Percentiles rank a stretch among this genome's conserved stretches.
These are phyloP conservation scores for Micromesistius poutassou DNA, from an alignment of 2,797 vertebrate genomes.

Conservation along the genomic window DNA sequence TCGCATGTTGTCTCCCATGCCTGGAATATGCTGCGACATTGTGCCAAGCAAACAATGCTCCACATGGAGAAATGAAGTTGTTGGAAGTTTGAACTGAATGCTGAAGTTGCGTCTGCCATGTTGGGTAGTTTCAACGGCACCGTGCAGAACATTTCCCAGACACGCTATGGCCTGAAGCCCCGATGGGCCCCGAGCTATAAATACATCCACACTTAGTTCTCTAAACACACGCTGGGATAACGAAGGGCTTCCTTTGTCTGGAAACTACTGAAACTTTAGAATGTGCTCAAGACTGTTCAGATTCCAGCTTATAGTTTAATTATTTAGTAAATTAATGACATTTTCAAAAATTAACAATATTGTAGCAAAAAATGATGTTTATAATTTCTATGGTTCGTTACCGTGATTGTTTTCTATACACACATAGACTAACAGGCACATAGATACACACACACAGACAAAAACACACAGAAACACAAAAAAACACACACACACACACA, in stretches of 20 bases:
- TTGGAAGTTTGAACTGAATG: background rate
- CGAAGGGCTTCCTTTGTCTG: background rate
- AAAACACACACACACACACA: too few species aligned
- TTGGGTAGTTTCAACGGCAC: background rate
- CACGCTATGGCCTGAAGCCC: constrained; percentile 19
- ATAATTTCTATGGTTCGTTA: too few species aligned
- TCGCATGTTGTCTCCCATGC: too few species aligned
- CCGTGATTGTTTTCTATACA: background rate
- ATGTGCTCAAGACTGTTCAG: background rate
- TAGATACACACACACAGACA: background rate
- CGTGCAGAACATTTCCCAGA: constrained; percentile 1
- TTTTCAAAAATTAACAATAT: background rate
- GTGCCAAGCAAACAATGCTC: too few species aligned
- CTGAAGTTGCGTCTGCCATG: background rate
- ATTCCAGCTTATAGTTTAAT: background rate
- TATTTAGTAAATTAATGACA: background rate
- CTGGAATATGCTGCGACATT: too few species aligned
- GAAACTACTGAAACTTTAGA: background rate
- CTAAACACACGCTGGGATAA: background rate
- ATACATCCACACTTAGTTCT: constrained; percentile 3
- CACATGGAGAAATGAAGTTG: too few species aligned
- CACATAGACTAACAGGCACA: background rate
- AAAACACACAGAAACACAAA: too few species aligned
- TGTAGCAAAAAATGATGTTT: too few species aligned
- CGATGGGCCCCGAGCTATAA: constrained; percentile 20